These are phyloP conservation scores for Lasius platythorax DNA, from an alignment of 2,888 invertebrate species.

Conservation along the genomic window DNA sequence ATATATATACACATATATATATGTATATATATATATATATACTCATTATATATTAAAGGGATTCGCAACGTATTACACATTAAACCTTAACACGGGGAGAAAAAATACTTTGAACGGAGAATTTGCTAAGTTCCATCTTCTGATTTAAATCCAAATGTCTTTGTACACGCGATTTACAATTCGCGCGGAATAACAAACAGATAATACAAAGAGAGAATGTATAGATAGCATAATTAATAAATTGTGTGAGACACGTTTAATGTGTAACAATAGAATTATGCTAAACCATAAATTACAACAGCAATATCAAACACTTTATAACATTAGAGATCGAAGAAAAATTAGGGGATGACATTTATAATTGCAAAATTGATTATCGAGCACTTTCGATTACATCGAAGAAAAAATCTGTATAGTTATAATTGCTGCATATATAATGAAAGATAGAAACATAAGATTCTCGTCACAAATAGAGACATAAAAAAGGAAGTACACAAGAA, in stretches of 20 bases:
- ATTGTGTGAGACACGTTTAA: neutral
- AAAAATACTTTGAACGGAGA: conserved; percentile 55
- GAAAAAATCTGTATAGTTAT: neutral
- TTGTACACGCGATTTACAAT: neutral
- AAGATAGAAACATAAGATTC: conserved; percentile 4
- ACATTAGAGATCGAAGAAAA: conserved; percentile 28
- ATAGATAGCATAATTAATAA: neutral
- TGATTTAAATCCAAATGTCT: neutral
- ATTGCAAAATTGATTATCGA: conserved; percentile 14
- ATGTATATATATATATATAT: conserved; percentile 19
- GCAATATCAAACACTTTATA: conserved; percentile 22
- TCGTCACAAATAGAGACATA: neutral
- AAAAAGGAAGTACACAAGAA: neutral
- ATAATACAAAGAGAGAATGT: conserved; percentile 15
- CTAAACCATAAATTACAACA: conserved; percentile 16
- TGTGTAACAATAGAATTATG: conserved; percentile 3
- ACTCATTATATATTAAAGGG: conserved; percentile 35
- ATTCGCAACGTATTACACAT: conserved; percentile 24
- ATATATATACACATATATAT: no score
- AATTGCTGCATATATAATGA: conserved; percentile 1
- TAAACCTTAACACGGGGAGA: conserved; percentile 46
- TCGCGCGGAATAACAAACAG: conserved; percentile 6
- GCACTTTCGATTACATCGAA: neutral
- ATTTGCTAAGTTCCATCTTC: conserved; percentile 65
- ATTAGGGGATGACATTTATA: conserved; percentile 42